These are phyloP conservation scores for Sipha maydis DNA, from an alignment of 2,888 invertebrate genomes.

Conservation along the genomic window DNA sequence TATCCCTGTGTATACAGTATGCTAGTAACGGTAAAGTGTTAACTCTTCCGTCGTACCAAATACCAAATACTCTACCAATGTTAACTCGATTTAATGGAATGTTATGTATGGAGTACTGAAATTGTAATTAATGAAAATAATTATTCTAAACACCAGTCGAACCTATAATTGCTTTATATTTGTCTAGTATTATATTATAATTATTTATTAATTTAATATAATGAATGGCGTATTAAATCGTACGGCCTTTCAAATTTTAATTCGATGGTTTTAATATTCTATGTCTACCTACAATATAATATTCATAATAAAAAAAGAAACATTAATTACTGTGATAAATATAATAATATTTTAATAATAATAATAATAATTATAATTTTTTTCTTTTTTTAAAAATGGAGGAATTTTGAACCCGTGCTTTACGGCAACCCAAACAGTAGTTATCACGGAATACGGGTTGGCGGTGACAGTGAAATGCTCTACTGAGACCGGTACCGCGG, in stretches of 20 bases:
- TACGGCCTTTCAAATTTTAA: constrained; percentile 29
- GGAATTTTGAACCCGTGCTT: constrained; percentile 62
- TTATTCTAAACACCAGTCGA: constrained; percentile 14
- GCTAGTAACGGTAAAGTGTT: too few relatives aligned
- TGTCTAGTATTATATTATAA: constrained; percentile 8
- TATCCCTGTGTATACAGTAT: too few relatives aligned
- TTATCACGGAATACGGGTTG: not conserved
- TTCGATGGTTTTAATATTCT: constrained; percentile 43
- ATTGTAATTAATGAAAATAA: constrained; percentile 7
- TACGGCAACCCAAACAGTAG: constrained; percentile 41
- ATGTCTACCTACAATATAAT: constrained; percentile 32
- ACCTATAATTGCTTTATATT: constrained; percentile 32
- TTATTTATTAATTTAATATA: not conserved
- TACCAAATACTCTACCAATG: too few relatives aligned
- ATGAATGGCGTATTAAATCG: constrained; percentile 12
- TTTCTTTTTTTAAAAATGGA: constrained; percentile 46
- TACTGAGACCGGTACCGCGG: not conserved
- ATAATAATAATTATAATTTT: constrained; percentile 38
- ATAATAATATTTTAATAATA: constrained; percentile 37
- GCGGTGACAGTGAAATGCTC: not conserved
- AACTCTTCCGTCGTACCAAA: too few relatives aligned
- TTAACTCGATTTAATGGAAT: constrained; percentile 31
- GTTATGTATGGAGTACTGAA: constrained; percentile 49
- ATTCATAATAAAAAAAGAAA: constrained; percentile 24
- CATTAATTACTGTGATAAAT: constrained; percentile 26